These are phyloP conservation scores for Vesta saturnalis DNA, from an alignment of 2,888 invertebrate genomes.

Conservation along the genomic window DNA sequence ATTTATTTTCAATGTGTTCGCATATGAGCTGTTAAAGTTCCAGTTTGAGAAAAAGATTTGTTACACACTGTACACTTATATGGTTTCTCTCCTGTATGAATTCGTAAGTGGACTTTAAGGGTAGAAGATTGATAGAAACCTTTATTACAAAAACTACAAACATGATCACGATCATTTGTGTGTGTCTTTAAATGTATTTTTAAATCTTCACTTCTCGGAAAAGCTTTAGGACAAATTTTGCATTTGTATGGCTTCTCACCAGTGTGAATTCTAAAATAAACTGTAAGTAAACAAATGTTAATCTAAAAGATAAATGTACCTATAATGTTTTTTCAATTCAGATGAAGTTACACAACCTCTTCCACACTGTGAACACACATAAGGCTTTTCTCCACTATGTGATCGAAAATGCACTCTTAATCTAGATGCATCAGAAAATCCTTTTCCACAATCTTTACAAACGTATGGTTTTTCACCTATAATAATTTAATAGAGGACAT, in stretches of 20 bases:
- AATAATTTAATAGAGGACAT: conserved; percentile 24
- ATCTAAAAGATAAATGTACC: too few species aligned
- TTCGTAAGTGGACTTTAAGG: conserved; percentile 62
- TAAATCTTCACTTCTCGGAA: conserved; percentile 40
- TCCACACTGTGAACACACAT: conserved; percentile 52
- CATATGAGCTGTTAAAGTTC: conserved; percentile 41
- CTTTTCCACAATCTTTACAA: conserved; percentile 62
- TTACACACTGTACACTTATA: conserved; percentile 40
- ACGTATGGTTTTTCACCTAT: conserved; percentile 59
- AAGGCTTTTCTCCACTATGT: conserved; percentile 63
- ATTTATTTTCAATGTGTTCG: conserved; percentile 41
- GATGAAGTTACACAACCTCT: conserved; percentile 59
- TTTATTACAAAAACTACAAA: conserved; percentile 60
- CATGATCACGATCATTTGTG: conserved; percentile 31
- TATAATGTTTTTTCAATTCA: conserved; percentile 59
- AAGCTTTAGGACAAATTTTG: conserved; percentile 36
- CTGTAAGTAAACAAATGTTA: too few species aligned
- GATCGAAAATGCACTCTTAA: conserved; percentile 63
- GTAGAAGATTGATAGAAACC: conserved; percentile 65
- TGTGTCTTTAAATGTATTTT: conserved; percentile 40
- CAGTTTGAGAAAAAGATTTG: conserved; percentile 40
- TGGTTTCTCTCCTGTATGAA: conserved; percentile 59
- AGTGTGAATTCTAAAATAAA: conserved; percentile 62
- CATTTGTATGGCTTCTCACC: conserved; percentile 51
- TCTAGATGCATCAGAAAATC: conserved; percentile 64